Evolutionary conservation across 2,797 vertebrate genomes (phyloP).

Genomic region (Lagodon rhomboides): DNA sequence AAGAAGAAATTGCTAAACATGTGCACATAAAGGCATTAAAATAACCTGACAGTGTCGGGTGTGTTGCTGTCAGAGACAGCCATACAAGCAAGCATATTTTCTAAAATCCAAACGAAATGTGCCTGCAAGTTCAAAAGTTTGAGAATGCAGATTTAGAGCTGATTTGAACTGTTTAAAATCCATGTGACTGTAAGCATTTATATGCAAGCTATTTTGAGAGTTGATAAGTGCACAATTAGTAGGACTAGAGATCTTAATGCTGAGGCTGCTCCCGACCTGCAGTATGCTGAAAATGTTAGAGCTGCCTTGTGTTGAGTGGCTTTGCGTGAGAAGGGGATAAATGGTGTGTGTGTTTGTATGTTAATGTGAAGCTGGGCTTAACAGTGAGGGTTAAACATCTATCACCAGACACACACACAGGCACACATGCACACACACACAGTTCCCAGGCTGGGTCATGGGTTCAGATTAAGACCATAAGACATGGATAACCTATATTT

Average conservation of each 20-base stretch:
- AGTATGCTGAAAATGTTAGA: constrained; percentile 56
- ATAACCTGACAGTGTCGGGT: not conserved
- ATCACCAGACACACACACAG: constrained; percentile 25
- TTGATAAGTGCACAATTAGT: constrained; percentile 60
- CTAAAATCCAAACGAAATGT: not conserved
- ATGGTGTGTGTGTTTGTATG: constrained; percentile 50
- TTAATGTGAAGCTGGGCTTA: constrained; percentile 59
- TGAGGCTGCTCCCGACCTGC: constrained; percentile 32
- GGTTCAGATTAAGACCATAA: constrained; percentile 77
- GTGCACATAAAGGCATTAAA: not conserved
- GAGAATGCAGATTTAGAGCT: not conserved
- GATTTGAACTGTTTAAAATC: constrained; percentile 4
- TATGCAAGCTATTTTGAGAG: constrained; percentile 39
- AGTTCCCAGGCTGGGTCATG: constrained; percentile 62
- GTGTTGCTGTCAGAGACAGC: not conserved
- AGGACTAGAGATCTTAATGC: constrained; percentile 51
- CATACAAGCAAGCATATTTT: not conserved
- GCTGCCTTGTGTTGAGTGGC: constrained; percentile 63
- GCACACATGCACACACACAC: constrained; percentile 27
- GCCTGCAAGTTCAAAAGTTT: not conserved
- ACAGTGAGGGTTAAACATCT: constrained; percentile 63
- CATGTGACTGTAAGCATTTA: constrained; percentile 15
- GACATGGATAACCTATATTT: constrained; percentile 78
- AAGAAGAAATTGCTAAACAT: not conserved
- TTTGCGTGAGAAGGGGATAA: constrained; percentile 75